Base-by-base conservation (phyloP, 2,113 vertebrate genomes). In the Saccopteryx bilineata region DNA sequence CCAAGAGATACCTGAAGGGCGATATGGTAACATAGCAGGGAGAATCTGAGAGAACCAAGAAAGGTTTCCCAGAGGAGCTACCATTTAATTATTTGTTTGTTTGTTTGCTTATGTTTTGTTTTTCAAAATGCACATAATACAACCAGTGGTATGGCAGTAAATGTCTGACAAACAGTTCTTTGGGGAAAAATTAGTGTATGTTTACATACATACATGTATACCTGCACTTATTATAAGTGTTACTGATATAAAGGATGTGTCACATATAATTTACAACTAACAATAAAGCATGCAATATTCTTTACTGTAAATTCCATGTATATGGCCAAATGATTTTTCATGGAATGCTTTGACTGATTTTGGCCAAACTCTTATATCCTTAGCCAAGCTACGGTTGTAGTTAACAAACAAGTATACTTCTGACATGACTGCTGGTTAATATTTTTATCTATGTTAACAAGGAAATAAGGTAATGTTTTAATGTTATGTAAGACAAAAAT, bases 11-110 rank as follows among this genome's bases (percentile, higher is more conserved):
- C 68, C 4, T n/a, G 14, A 85, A 63, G 18, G 46, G 23, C 24
- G 19, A 76, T 33, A 15, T 23, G 48, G 48, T 54, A 48, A 9
- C 14, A 33, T 9, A 81, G 18, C 33, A 60, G 79, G 26, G 56
- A 68, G 61, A 74, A 71, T 39, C 61, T 12, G 14, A 33, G 13
- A 60, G 28, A 74, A 63, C 33, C 21, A 56, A 39, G 13, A 28
- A 76, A 39, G 48, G 13, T 66, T 58, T 75, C 75, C 60, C 46
- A 61, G 31, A 33, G 39, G 48, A 84, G 52, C 31, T 65, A 21
- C 5, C 48, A 18, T 71, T 84, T 93, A 79, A 65, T 91, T 74
- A 68, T 79, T 94, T 85, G 78, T 61, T 54, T 87, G 96, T 85
- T 9, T 21, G 92, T 84, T 87, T 31, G 39, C 63, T 89, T 90